phyloP scores from a whole-genome alignment of 2,888 invertebrate species.

The Brachylomia viminalis region DNA sequence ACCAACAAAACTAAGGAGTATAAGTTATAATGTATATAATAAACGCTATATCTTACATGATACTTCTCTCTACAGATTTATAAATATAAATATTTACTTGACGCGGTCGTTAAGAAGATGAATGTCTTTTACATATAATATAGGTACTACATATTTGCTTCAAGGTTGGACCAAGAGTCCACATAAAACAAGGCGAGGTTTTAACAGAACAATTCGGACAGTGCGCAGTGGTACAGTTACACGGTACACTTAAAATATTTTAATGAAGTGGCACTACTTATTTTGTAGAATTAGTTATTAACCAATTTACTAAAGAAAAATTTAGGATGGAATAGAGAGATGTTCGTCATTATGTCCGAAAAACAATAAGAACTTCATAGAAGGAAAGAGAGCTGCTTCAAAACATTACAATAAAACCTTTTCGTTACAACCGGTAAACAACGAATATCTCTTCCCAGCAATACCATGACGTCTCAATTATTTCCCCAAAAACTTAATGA shows the following conservation, averaged over 20 bases:
- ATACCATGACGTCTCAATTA: constrained; percentile 38
- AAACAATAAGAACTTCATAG: constrained; percentile 7
- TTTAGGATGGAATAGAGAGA: too few species aligned
- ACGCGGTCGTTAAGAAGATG: constrained; percentile 26
- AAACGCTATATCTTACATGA: not conserved
- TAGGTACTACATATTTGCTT: not conserved
- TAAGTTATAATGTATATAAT: not conserved
- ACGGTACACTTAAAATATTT: not conserved
- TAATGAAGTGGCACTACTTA: not conserved
- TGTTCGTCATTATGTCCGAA: not conserved
- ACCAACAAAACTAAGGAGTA: constrained; percentile 1
- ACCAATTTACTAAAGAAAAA: not conserved
- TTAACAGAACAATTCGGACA: constrained; percentile 3
- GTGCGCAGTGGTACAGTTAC: not conserved
- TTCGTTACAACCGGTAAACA: constrained; percentile 17
- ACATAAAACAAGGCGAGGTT: not conserved
- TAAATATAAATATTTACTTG: constrained; percentile 27
- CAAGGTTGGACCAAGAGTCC: constrained; percentile 16
- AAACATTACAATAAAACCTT: constrained; percentile 31
- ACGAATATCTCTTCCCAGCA: constrained; percentile 6
- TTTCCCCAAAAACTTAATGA: constrained; percentile 50
- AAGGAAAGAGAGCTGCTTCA: constrained; percentile 6
- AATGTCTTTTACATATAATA: constrained; percentile 1
- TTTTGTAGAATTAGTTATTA: not conserved
- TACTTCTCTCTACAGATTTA: constrained; percentile 12